phyloP scores from a whole-genome alignment of 2,113 vertebrate species.

The Epinephelus cyanopodus region DNA sequence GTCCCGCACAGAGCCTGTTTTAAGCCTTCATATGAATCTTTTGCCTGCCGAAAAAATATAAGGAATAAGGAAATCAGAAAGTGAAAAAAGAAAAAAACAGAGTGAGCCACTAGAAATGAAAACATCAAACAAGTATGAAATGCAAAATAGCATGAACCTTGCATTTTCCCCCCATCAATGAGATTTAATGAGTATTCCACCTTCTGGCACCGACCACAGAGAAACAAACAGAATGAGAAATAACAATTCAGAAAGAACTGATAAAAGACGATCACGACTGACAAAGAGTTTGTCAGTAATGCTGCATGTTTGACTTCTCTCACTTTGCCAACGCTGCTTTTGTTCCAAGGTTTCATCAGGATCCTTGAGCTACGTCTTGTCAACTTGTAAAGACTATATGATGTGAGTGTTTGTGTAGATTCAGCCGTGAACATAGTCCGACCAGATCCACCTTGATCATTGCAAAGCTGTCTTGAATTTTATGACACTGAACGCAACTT shows the following conservation, averaged over 20 bases:
- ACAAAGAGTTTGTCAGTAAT: constrained; percentile 46
- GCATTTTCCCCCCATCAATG: constrained; percentile 67
- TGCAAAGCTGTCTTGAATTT: constrained; percentile 24
- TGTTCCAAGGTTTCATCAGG: constrained; percentile 31
- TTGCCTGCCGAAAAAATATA: constrained; percentile 54
- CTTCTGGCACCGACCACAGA: constrained; percentile 60
- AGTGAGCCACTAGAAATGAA: constrained; percentile 60
- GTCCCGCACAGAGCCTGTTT: constrained; percentile 82
- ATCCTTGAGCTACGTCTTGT: constrained; percentile 29
- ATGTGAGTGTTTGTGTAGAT: constrained; percentile 28
- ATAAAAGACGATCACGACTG: constrained; percentile 47
- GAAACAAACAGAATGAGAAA: constrained; percentile 62
- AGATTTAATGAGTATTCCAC: constrained; percentile 77
- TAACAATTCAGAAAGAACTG: constrained; percentile 48
- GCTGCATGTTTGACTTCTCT: constrained; percentile 32
- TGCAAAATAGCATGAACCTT: constrained; percentile 77
- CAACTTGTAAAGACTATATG: constrained; percentile 28
- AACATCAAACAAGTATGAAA: constrained; percentile 80
- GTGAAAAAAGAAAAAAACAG: constrained; percentile 27
- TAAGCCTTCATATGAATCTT: constrained; percentile 78
- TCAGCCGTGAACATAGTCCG: constrained; percentile 14
- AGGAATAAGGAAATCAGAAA: constrained; percentile 57
- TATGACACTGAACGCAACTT: constrained; percentile 24
- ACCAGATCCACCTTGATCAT: constrained; percentile 43
- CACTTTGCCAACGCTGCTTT: constrained; percentile 31